phyloP scores from a whole-genome alignment of 2,888 invertebrate genomes.

The Trimorus sp. region DNA sequence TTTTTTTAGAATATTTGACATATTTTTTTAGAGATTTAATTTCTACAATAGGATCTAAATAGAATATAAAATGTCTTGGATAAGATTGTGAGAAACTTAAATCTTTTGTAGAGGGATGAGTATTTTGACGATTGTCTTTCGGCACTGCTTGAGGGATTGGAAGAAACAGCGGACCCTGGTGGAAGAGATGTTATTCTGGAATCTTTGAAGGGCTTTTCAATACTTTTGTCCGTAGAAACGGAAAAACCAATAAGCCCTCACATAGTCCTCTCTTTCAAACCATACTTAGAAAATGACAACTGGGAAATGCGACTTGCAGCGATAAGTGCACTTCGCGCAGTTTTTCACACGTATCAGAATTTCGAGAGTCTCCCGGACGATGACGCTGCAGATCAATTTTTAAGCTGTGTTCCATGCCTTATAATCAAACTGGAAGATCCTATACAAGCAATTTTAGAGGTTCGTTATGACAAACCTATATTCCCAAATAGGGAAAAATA shows the following conservation, averaged over 20 bases:
- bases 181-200: constrained; percentile 76
- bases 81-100: not conserved
- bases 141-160: constrained; percentile 76
- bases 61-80: too few species aligned
- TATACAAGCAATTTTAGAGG: constrained; percentile 71
- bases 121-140: constrained; percentile 75
- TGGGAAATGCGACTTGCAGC: constrained; percentile 76
- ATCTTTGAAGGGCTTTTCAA: constrained; percentile 75
- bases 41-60: too few species aligned
- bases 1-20: not conserved
- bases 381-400: constrained; percentile 76
- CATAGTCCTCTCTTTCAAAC: constrained; percentile 76
- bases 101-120: constrained; percentile 72
- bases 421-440: constrained; percentile 76
- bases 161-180: constrained; percentile 74
- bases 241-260: constrained; percentile 74
- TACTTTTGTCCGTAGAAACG: constrained; percentile 72
- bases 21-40: too few species aligned
- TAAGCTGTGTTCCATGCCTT: constrained; percentile 77
- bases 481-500: too few species aligned
- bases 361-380: constrained; percentile 70
- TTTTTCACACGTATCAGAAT: constrained; percentile 73
- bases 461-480: constrained; percentile 33
- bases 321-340: constrained; percentile 73
- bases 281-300: constrained; percentile 78